phyloP scores from a whole-genome alignment of 2,888 invertebrate genomes.

The Dasypogon diadema region DNA sequence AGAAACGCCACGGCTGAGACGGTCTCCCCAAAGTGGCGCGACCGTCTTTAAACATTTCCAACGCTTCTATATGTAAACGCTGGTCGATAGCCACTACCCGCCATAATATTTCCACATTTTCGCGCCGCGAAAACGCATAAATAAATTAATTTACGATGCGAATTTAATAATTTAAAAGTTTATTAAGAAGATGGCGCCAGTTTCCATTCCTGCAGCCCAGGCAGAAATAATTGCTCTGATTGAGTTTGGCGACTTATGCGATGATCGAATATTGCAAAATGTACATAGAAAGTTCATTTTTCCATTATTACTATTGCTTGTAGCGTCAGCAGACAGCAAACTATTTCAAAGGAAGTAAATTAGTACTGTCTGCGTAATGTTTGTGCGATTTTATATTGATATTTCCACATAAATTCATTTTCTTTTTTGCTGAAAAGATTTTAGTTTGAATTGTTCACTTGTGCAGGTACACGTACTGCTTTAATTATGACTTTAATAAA shows the following conservation, averaged over 20 bases:
- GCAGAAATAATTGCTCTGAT: constrained; percentile 55
- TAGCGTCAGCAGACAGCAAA: too few relatives aligned
- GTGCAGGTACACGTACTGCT: too few relatives aligned
- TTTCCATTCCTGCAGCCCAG: constrained; percentile 33
- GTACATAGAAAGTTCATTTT: too few relatives aligned
- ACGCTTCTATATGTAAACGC: constrained; percentile 1
- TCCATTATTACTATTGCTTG: too few relatives aligned
- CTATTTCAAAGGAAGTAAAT: too few relatives aligned
- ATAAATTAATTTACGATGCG: constrained; percentile 55
- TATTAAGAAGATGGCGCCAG: constrained; percentile 55
- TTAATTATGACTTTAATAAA: too few relatives aligned
- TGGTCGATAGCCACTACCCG: constrained; percentile 1
- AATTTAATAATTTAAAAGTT: constrained; percentile 54
- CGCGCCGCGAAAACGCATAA: constrained; percentile 46
- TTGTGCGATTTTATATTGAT: too few relatives aligned
- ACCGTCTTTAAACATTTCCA: constrained; percentile 7
- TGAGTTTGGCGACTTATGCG: constrained; percentile 53
- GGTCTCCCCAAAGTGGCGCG: constrained; percentile 15
- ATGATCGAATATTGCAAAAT: constrained; percentile 33
- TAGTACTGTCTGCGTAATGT: too few relatives aligned
- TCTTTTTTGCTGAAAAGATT: too few relatives aligned
- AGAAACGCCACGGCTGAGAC: constrained; percentile 17
- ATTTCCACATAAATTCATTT: too few relatives aligned
- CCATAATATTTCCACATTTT: constrained; percentile 15
- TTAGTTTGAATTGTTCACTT: too few relatives aligned